These are phyloP conservation scores for Megaustenia siamemsis DNA, from an alignment of 2,888 invertebrate genomes.

Conservation along the genomic window DNA sequence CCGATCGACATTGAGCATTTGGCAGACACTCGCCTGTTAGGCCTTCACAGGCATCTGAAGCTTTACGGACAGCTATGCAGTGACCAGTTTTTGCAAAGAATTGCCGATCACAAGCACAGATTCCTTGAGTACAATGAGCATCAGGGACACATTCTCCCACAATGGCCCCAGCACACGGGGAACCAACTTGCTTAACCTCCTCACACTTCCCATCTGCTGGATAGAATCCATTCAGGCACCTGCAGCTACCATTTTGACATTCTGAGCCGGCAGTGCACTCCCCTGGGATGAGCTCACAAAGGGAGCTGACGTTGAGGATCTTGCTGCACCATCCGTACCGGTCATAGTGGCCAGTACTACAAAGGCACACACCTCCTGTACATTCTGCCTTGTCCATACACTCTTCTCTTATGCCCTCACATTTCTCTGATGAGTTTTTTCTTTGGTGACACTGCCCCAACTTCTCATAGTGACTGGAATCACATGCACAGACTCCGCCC, in stretches of 20 bases:
- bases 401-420: slow-evolving; percentile 22
- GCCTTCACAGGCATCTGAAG: slow-evolving; percentile 29
- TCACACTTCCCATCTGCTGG: slow-evolving; percentile 41
- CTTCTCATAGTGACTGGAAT: slow-evolving; percentile 33
- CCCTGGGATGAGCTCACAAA: slow-evolving; percentile 33
- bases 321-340: slow-evolving; percentile 43
- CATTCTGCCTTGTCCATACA: slow-evolving; percentile 46
- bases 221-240: slow-evolving; percentile 39
- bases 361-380: slow-evolving; percentile 30
- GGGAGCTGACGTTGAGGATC: slow-evolving; percentile 38
- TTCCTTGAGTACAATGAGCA: slow-evolving; percentile 32
- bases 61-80: slow-evolving; percentile 9
- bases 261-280: slow-evolving; percentile 48
- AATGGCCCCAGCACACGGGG: slow-evolving; percentile 17
- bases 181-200: slow-evolving; percentile 37
- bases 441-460: slow-evolving; percentile 28
- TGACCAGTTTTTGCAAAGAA: slow-evolving; percentile 43
- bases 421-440: slow-evolving; percentile 24
- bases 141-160: slow-evolving; percentile 47
- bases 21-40: slow-evolving; percentile 29
- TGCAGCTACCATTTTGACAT: slow-evolving; percentile 30
- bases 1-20: slow-evolving; percentile 18
- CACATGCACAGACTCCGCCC: slow-evolving; percentile 36
- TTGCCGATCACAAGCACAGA: slow-evolving; percentile 31
- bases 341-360: slow-evolving; percentile 37